Base-by-base conservation (phyloP, 2,113 vertebrate genomes). In the Pleuronectes platessa region DNA sequence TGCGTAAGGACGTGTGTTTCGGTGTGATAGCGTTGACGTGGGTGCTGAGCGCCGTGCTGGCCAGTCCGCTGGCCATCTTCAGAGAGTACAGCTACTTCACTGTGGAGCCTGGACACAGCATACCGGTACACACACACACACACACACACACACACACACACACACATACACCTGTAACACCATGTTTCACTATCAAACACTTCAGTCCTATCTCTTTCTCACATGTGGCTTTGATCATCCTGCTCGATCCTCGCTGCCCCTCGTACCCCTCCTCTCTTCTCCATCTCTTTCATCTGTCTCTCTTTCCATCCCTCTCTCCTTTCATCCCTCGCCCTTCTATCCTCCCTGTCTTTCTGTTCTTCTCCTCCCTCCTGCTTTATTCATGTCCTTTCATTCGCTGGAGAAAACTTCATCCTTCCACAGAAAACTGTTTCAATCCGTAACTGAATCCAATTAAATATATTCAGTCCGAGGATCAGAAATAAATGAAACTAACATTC, bases 1-100 rank as follows among this genome's bases (percentile, higher is more conserved):
- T 98, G 93, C 96, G 97, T 8, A 98, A 96, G 88, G 90, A 92
- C 0, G 95, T 96, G 89, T 97, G 97, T 83, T 96, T 96, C 60
- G 83, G 96, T 54, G 96, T 99, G 27, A 97, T 99, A 51, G 96
- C 95, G 1, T 35, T 97, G 68, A 96, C 96, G 18, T 99, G 97
- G 97, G 94, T 93, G 24, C 87, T 96, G 86, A 98, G 97, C 20
- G 97, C 97, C 0, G 84, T 97, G 15, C 88, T 99, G 21, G 97
- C 97, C 11, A 97, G 96, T 71, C 97, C 97, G 5, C 88, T 98
- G 76, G 97, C 97, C 73, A 98, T 99, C 86, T 99, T 98, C 89
- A 96, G 97, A 4, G 97, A 99, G 71, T 97, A 98, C 61, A 96
- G 94, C 0, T 89, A 95, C 45, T 95, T 99, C 65, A 94, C 96